Base-by-base conservation (phyloP, 2,113 vertebrate species). In the Malurus cyaneus region DNA sequence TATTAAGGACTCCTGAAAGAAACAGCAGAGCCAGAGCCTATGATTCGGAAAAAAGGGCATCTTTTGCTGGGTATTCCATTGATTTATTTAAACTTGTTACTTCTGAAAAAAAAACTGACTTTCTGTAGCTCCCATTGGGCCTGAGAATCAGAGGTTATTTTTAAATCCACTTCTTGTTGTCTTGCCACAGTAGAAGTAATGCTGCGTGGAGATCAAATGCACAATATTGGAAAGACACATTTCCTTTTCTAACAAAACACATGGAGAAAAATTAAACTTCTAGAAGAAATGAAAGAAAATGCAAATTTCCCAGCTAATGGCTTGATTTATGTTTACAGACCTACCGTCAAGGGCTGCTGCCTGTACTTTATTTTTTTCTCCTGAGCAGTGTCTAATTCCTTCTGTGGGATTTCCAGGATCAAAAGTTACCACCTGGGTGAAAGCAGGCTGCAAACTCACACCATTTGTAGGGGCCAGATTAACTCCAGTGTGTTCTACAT, bases 391-490 rank as follows among this genome's bases (percentile, higher is more conserved):
- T 4, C 25, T 80, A 13, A 47, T 62, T 83, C 39, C 3, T 42
- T 71, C 57, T 18, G 12, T 24, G 34, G 12, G 36, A 52, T 36
- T 60, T 66, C 32, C 44, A 79, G 39, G 23, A 39, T 34, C 8
- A 80, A 53, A 87, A 66, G 14, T 36, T 44, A 50, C 9, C 16
- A 54, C 18, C 39, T 31, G n/a, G 10, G 8, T 54, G 11, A 39
- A 64, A 92, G 26, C 11, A 78, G 72, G 49, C 6, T 79, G 31
- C 41, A 82, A 56, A 79, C 26, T 85, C 26, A 6, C 25, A n/a
- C 15, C 0, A 0, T 20, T 53, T 26, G 3, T 14, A 72, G 23
- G 12, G 9, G 39, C 26, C 32, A 66, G 23, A 71, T 36, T 24
- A 69, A 36, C 14, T 53, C 57, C 52, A 77, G 9, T 12, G 7